A percentile compares a stretch with the other conserved stretches of the same genome.
These are phyloP conservation scores for Drosophila chauvacae DNA, from an alignment of 1,140 invertebrate genomes.

Conservation along the genomic window DNA sequence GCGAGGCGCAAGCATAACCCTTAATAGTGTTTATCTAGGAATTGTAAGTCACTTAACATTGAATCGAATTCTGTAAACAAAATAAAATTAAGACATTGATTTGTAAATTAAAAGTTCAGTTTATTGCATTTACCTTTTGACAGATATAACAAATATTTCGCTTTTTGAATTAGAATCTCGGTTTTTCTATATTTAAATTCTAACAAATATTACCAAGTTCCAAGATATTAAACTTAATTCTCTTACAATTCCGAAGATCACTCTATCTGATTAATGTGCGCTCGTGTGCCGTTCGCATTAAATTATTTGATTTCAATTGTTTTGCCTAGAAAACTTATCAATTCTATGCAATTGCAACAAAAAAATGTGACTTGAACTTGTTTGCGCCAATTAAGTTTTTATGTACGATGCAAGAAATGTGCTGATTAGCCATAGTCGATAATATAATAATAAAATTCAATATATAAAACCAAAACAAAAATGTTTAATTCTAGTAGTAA, in stretches of 20 bases:
- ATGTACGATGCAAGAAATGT: conserved; percentile 72
- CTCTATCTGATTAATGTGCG: neutral
- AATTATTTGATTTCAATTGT: conserved; percentile 30
- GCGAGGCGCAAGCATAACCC: conserved; percentile 7
- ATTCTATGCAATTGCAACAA: conserved; percentile 55
- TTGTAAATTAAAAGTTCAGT: conserved; percentile 16
- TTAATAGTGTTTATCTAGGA: conserved; percentile 14
- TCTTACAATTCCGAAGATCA: conserved; percentile 8
- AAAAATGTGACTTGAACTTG: conserved; percentile 69
- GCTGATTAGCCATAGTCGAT: conserved; percentile 80
- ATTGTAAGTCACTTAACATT: conserved; percentile 14
- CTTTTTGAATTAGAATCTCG: conserved; percentile 8
- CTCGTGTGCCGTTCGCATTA: conserved; percentile 19
- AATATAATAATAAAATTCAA: conserved; percentile 68
- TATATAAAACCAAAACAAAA: conserved; percentile 39
- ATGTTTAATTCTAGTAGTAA: neutral
- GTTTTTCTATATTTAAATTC: neutral
- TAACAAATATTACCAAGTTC: neutral
- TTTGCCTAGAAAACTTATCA: conserved; percentile 66
- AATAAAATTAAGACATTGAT: neutral
- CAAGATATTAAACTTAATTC: neutral
- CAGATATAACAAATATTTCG: neutral
- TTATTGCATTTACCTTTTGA: conserved; percentile 19
- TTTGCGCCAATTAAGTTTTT: conserved; percentile 78
- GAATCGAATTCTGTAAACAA: neutral